Base-by-base conservation (phyloP, 2,113 vertebrate species). In the Laticauda colubrina region DNA sequence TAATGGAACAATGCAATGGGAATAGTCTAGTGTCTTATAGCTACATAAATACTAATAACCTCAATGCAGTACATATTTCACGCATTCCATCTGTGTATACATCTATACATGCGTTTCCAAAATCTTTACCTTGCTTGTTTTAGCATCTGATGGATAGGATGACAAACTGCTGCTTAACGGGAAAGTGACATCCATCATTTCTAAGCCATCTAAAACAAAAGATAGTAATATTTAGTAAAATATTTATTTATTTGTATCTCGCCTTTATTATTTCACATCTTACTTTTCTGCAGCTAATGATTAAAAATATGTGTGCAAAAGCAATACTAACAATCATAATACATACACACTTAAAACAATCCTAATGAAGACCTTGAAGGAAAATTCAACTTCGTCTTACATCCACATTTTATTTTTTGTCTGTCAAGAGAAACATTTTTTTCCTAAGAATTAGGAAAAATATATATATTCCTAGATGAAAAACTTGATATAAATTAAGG, bases 81-180 rank as follows among this genome's bases (percentile, higher is more conserved):
- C 3, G 18, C 34, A 81, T 81, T 8, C 7, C 7, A 81, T 43
- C 18, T 43, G 34, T 81, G 21, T 43, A 90, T 91, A 9, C 4
- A 5, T 18, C 14, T 64, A n/a, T n/a, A 57, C 21, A 29, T 29
- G 56, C 45, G 39, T 89, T 69, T 53, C 86, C 51, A 39, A 2
- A 5, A 53, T 75, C 12, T 0, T 20, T 92, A 98, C 98, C 97
- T 97, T 91, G 1, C 53, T 90, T 81, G 94, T 92, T 92, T 54
- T 91, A 0, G 24, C 55, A 1, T 89, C 87, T n/a, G 96, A 93
- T 51, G 15, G 0, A 5, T 14, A 89, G 18, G 2, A 9, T 0
- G 45, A 39, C 89, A 96, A 18, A 0, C 0, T 1, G 29, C 90
- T 14, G 0, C 20, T 45, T 1, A 56, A 3, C 0, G 23, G 4